Percentiles rank a stretch among this genome's conserved stretches.
Evolutionary conservation across 35 echinoderm and acorn worm species (phyloP).

Genomic region (Patiria miniata): DNA sequence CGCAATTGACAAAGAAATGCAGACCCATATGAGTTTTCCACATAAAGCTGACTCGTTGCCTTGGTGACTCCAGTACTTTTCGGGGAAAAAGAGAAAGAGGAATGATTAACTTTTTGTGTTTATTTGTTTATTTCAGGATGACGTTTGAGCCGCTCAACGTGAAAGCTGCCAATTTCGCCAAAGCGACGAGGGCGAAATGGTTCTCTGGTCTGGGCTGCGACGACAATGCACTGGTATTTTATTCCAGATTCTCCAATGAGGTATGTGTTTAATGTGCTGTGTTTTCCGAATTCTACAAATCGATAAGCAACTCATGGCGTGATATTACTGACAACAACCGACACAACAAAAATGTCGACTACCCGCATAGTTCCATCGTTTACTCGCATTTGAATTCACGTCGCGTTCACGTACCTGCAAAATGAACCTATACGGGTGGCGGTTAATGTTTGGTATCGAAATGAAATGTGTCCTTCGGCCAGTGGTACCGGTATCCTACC

Average conservation of each 20-base stretch:
- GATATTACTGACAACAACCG: background rate
- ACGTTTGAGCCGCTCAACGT: constrained; percentile 46
- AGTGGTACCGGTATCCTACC: too few relatives aligned
- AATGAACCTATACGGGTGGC: too few relatives aligned
- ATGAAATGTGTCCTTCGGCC: too few relatives aligned
- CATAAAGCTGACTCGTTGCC: too few relatives aligned
- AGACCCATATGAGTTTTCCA: too few relatives aligned
- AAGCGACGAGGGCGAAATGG: constrained; percentile 35
- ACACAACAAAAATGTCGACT: background rate
- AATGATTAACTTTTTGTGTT: background rate
- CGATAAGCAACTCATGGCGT: background rate
- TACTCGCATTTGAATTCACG: too few relatives aligned
- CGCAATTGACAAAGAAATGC: too few relatives aligned
- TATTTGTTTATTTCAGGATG: constrained; percentile 14
- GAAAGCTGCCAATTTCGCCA: constrained; percentile 50
- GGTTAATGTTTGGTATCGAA: too few relatives aligned
- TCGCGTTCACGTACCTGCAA: too few relatives aligned
- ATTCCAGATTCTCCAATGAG: constrained; percentile 64
- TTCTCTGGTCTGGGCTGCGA: constrained; percentile 38
- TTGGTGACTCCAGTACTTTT: too few relatives aligned
- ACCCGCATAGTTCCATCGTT: too few relatives aligned
- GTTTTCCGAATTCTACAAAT: background rate
- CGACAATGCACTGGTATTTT: constrained; percentile 66
- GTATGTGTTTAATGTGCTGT: constrained; percentile 16
- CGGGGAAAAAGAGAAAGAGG: too few relatives aligned